Evolutionary conservation across 2,113 vertebrate genomes (phyloP), one percentile per base, ranked within the genome.

Genomic region (Amblyornis subalaris): DNA sequence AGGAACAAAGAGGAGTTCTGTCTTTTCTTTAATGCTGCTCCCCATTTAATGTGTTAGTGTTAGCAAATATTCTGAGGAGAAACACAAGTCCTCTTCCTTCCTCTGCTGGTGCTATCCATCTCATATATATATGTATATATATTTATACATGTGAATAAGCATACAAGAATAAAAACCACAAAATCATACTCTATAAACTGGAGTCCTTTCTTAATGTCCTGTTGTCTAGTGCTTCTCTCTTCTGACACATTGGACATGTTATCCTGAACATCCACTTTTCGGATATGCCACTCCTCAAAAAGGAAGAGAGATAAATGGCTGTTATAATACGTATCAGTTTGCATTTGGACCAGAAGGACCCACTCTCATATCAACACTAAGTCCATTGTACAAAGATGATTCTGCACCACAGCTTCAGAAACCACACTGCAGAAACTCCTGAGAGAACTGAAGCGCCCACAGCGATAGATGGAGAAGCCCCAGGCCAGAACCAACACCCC

Each of bases 141-240:
- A n/a, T 10, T 23, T 1, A 53, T 5, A 54, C 1, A 47, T 7
- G 20, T 7, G 28, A 33, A 54, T 31, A 75, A 85, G 29, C 44
- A 48, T 31, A 58, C 23, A 91, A 74, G 74, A 91, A 79, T 42
- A 95, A 91, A 83, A 91, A 70, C 40, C 69, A 66, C n/a, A 67
- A 74, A 93, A 75, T 28, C 99, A 98, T 98, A 99, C 99, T 99
- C 98, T 91, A 99, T 99, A 84, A 99, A 99, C 97, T 99, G 98
- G 21, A 99, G 97, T 83, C 99, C 99, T 95, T 99, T 98, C 96
- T 99, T 98, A 96, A 99, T 99, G 95, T 98, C 98, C 95, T 99
- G 99, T 97, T 98, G 99, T 90, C 99, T 98, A 95, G 96, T 98
- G 81, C 97, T 98, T 97, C 99, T 98, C 97, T 99, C 98, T 97